A percentile compares a stretch with the other conserved stretches of the same genome.
These are phyloP conservation scores for Siniperca undulata DNA, from an alignment of 2,797 vertebrate genomes.

Conservation along the genomic window DNA sequence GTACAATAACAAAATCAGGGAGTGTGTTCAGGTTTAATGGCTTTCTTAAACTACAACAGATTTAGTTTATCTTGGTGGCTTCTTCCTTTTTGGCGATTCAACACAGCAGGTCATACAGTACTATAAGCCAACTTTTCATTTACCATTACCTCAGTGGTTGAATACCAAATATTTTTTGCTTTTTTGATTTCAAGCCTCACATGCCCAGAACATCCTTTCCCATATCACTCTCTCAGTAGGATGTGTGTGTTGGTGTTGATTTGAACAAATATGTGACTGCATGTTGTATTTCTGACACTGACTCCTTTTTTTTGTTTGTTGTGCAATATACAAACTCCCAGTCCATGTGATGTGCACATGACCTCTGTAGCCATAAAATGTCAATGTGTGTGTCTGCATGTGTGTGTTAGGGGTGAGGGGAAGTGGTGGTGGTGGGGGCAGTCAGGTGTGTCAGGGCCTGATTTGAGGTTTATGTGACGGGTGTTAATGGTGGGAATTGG, in stretches of 20 bases:
- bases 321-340: neutral
- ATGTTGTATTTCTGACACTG: neutral
- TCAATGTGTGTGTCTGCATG: constrained; percentile 5
- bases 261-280: neutral
- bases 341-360: neutral
- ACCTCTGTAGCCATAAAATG: constrained; percentile 12
- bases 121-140: neutral
- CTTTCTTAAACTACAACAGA: neutral
- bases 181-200: neutral
- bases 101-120: neutral
- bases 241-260: neutral
- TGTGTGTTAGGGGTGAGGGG: neutral
- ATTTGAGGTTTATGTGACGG: constrained; percentile 54
- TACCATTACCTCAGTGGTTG: neutral
- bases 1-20: neutral
- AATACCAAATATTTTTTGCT: neutral
- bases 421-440: neutral
- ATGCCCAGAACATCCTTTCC: neutral
- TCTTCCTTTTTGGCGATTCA: neutral
- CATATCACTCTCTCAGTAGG: neutral
- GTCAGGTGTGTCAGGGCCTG: constrained; percentile 47
- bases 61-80: neutral
- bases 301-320: neutral
- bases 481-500: constrained; percentile 47
- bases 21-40: neutral